Conservation (phyloP, 2,797 vertebrate species). For the Pelobates cultripes region DNA sequence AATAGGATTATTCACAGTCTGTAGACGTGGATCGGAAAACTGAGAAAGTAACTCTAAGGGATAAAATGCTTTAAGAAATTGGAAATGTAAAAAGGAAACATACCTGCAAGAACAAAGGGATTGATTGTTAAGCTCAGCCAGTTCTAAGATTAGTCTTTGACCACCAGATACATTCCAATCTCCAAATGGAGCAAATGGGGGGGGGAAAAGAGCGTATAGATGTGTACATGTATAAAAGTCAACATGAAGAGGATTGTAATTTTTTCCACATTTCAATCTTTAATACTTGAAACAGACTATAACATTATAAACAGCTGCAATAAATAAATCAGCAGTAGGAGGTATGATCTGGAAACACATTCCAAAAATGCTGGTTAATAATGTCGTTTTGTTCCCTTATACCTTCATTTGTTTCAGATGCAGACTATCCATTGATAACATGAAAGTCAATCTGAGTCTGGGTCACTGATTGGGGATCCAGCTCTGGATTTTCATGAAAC, state of each 20-base stretch:
- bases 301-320: conserved; percentile 77
- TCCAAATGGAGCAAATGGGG: conserved; percentile 66
- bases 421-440: conserved; percentile 32
- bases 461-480: not conserved
- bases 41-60: conserved; percentile 41
- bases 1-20: conserved; percentile 20
- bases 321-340: conserved; percentile 77
- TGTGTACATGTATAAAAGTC: conserved; percentile 47
- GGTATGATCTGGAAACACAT: conserved; percentile 66
- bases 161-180: conserved; percentile 73
- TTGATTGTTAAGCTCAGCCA: conserved; percentile 72
- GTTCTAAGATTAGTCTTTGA: conserved; percentile 67
- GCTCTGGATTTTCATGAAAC: not conserved
- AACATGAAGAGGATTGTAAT: conserved; percentile 78
- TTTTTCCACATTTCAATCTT: conserved; percentile 83
- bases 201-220: conserved; percentile 19
- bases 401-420: conserved; percentile 56
- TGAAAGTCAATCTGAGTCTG: conserved; percentile 36
- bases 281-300: conserved; percentile 79
- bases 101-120: conserved; percentile 72
- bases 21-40: conserved; percentile 40
- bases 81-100: conserved; percentile 61
- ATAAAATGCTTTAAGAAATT: conserved; percentile 54
- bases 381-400: conserved; percentile 51
- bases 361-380: conserved; percentile 49